phyloP scores from a whole-genome alignment of 2,113 vertebrate genomes.

The Neomonachus schauinslandi region DNA sequence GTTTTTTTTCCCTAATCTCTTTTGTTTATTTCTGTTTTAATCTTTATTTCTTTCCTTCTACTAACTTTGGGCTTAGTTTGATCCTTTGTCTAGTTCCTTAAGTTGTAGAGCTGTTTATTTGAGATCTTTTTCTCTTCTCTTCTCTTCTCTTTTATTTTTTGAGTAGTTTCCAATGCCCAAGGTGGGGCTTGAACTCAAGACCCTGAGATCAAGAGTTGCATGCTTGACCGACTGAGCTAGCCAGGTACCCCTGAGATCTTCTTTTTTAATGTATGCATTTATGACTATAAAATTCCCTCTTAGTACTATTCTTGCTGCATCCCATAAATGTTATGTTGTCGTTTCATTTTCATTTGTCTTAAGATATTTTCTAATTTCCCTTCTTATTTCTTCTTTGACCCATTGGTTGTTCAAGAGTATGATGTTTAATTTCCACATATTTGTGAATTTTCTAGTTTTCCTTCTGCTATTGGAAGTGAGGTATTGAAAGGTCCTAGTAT shows the following conservation, averaged over 20 bases:
- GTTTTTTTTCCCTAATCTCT: not conserved
- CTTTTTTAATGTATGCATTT: not conserved
- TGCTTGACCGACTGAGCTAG: not conserved
- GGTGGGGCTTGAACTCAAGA: not conserved
- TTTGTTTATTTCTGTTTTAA: constrained; percentile 1
- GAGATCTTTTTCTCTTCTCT: not conserved
- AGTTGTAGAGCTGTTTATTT: not conserved
- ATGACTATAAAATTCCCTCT: not conserved
- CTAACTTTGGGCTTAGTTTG: not conserved
- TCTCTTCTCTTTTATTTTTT: not conserved
- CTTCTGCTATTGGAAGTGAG: not conserved
- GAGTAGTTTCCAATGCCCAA: not conserved
- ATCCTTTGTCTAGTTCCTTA: constrained; percentile 4
- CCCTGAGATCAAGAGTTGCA: not conserved
- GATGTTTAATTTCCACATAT: constrained; percentile 23
- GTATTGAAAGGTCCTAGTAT: not conserved
- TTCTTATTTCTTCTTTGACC: constrained; percentile 28
- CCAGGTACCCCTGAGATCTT: not conserved
- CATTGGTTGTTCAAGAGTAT: not conserved
- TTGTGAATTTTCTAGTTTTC: constrained; percentile 49
- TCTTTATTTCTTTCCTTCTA: not conserved
- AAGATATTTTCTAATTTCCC: constrained; percentile 41
- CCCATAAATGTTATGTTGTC: not conserved
- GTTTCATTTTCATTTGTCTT: constrained; percentile 4
- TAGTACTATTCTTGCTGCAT: not conserved